Base-by-base conservation (phyloP, 2,888 invertebrate species). In the Lithosia quadra region DNA sequence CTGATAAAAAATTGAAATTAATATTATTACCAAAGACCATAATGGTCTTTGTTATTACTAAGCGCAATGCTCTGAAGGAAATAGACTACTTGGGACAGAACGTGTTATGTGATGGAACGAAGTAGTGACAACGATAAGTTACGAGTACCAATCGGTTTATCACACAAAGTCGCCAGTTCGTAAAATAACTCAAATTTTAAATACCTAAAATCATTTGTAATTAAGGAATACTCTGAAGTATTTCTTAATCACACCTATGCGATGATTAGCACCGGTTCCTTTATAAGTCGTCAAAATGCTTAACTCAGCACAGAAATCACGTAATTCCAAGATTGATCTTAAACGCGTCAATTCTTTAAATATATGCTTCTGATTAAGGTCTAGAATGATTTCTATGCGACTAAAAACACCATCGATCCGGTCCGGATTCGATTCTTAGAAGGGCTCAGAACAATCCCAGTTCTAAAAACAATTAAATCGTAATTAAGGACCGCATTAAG, bases 381-480 rank as follows among this genome's bases (percentile, higher is more conserved):
- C 84, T 87, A 86, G 85, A 86, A 84, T 83, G 72, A 65, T 69
- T 63, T 56, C 71, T 75, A 82, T 78, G 74, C 68, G 72, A 67
- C 75, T 80, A 85, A 84, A 84, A 86, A 83, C 84, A 78, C 75
- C 71, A 77, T 78, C 74, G 78, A 77, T 78, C 64, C 77, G 72
- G 70, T 73, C 71, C 73, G 68, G 68, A 65, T 59, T 55, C 76
- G 71, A 79, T 94, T 94, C 94, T 75, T 68, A 86, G 92, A 93
- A 94, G 81, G 77, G 74, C 78, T 81, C 79, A 80, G 79, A 90
- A 90, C 89, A 89, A 90, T 91, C 90, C 90, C 84, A 81, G 81
- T 89, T 87, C 89, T 90, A 91, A 93, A 93, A 94, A 93, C 91
- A 93, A 94, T 94, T 94, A 94, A 93, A 92, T 88, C 89, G 92